These are phyloP conservation scores for Oreonectes daqikongensis DNA, from an alignment of 2,797 vertebrate genomes.

Conservation along the genomic window DNA sequence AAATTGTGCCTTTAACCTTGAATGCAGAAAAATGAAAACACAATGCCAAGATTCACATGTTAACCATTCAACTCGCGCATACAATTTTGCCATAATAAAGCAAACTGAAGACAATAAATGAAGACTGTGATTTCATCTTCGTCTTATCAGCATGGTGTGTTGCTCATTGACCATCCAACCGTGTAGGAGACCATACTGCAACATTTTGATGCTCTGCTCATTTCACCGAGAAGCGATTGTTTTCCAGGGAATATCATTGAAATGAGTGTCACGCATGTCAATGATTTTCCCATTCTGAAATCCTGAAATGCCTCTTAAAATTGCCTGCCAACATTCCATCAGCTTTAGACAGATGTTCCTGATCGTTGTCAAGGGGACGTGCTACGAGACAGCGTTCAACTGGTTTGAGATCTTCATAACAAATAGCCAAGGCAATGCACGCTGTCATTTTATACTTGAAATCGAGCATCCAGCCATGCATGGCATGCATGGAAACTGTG, in stretches of 20 bases:
- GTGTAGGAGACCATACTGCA: background rate
- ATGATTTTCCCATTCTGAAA: conserved; percentile 25
- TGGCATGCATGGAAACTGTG: conserved; percentile 5
- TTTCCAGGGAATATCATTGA: conserved; percentile 22
- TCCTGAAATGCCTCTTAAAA: conserved; percentile 39
- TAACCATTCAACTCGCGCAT: background rate
- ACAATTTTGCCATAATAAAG: background rate
- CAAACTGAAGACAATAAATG: too few relatives aligned
- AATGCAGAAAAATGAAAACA: background rate
- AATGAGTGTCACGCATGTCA: conserved; percentile 35
- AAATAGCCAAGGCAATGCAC: conserved; percentile 2
- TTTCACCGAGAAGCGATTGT: conserved; percentile 32
- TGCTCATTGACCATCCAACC: conserved; percentile 5
- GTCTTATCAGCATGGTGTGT: background rate
- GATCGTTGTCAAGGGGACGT: conserved; percentile 44
- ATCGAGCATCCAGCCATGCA: background rate
- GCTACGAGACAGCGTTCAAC: conserved; percentile 16
- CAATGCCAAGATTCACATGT: background rate
- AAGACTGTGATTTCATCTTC: conserved; percentile 2
- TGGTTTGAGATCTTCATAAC: conserved; percentile 22
- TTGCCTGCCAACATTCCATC: conserved; percentile 45
- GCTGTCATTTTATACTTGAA: conserved; percentile 32
- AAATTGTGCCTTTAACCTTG: conserved; percentile 16
- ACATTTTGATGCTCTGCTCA: conserved; percentile 12
- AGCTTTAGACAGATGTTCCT: conserved; percentile 53